Evolutionary conservation across 2,113 vertebrate species (phyloP).

Genomic region (Loxodonta africana): DNA sequence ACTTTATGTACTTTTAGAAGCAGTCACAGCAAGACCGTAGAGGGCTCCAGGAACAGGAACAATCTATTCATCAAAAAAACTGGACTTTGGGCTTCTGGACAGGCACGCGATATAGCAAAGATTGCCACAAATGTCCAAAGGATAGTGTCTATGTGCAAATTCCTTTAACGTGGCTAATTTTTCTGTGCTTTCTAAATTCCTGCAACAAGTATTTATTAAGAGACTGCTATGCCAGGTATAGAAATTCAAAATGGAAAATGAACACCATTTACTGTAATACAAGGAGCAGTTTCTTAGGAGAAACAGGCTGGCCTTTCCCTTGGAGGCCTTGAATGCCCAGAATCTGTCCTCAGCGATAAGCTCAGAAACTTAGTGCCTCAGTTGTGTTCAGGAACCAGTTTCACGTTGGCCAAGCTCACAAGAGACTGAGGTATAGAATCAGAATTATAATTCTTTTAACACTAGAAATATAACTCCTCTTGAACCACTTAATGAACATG

Average conservation of each 20-base stretch:
- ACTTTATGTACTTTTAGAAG: neutral
- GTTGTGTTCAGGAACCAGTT: neutral
- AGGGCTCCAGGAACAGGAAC: neutral
- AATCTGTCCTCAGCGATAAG: neutral
- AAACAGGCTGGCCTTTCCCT: neutral
- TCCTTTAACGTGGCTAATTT: neutral
- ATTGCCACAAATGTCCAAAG: constrained; percentile 24
- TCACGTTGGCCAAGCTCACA: constrained; percentile 38
- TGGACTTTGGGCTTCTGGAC: neutral
- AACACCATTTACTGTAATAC: neutral
- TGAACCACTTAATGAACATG: neutral
- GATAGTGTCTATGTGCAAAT: neutral
- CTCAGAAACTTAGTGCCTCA: neutral
- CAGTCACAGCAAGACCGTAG: neutral
- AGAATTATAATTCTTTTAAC: neutral
- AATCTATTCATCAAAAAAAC: neutral
- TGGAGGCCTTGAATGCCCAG: neutral
- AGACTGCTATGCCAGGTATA: neutral
- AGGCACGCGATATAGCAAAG: neutral
- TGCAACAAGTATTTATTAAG: neutral
- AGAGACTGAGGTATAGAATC: constrained; percentile 6
- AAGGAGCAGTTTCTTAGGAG: neutral
- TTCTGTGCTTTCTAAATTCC: neutral
- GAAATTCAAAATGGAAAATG: constrained; percentile 56
- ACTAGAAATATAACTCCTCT: neutral